Conservation (phyloP, 1,140 invertebrate species). For the Cotesia glomerata region DNA sequence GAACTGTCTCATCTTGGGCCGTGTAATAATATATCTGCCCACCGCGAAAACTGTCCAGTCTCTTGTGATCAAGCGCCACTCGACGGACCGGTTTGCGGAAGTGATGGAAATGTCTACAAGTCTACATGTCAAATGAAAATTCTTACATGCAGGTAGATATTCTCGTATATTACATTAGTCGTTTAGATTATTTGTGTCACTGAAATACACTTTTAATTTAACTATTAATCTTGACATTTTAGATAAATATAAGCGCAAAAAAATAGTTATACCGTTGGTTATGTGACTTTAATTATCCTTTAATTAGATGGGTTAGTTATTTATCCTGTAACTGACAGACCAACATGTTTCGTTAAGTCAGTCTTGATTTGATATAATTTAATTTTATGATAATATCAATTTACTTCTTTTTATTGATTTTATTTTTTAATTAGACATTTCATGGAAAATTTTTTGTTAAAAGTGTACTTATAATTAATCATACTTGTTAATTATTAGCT, state of each 20-base stretch:
- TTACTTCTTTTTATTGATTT: no score
- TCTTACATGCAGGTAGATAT: constrained; percentile 81
- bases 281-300: not conserved
- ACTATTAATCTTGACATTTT: not conserved
- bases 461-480: no score
- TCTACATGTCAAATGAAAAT: constrained; percentile 93
- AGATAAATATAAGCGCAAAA: not conserved
- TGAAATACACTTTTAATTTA: not conserved
- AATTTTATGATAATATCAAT: not conserved
- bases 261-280: not conserved
- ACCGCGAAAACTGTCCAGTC: constrained; percentile 86
- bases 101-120: constrained; percentile 91
- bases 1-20: constrained; percentile 80
- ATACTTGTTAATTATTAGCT: no score
- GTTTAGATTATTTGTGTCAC: not conserved
- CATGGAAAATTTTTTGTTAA: no score
- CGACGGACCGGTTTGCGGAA: constrained; percentile 89
- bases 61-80: constrained; percentile 82
- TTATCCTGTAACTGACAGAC: no score
- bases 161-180: not conserved
- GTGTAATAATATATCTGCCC: constrained; percentile 87
- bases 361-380: not conserved
- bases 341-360: not conserved
- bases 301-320: no score
- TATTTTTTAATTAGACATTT: no score